Percentiles rank a stretch among this genome's conserved stretches.
Conservation (phyloP, 2,113 vertebrate genomes). For the Nyctibius bracteatus region DNA sequence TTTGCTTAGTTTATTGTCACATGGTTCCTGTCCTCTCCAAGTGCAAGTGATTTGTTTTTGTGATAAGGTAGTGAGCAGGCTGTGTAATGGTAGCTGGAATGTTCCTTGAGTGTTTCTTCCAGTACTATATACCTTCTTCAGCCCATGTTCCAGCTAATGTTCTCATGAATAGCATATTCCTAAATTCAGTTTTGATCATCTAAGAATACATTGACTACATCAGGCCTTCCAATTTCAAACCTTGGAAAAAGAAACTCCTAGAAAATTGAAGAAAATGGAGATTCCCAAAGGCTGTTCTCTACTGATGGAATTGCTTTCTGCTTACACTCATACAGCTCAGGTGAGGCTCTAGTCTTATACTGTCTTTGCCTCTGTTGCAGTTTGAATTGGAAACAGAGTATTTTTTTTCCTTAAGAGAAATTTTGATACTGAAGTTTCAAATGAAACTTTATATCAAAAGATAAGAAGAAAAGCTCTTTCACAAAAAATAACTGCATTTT, state of each 20-base stretch:
- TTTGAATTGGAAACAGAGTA: constrained; percentile 23
- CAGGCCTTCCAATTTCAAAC: neutral
- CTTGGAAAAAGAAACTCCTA: neutral
- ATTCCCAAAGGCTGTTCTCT: neutral
- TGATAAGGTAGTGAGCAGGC: neutral
- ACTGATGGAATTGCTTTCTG: neutral
- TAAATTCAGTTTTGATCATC: neutral
- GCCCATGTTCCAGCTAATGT: neutral
- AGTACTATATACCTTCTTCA: neutral
- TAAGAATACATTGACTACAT: neutral
- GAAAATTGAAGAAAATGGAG: neutral
- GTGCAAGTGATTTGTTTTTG: neutral
- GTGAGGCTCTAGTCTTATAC: neutral
- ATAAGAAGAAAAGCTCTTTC: constrained; percentile 59
- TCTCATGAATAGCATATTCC: neutral
- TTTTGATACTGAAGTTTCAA: constrained; percentile 44
- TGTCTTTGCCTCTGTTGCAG: neutral
- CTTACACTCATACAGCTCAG: neutral
- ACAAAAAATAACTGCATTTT: constrained; percentile 49
- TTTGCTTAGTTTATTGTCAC: neutral
- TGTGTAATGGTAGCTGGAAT: neutral
- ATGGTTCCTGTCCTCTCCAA: neutral
- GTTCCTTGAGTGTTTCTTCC: neutral
- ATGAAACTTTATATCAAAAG: constrained; percentile 47
- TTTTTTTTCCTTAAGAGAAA: constrained; percentile 19